Base-by-base conservation (phyloP, 2,888 invertebrate species). In the Melieria picta region DNA sequence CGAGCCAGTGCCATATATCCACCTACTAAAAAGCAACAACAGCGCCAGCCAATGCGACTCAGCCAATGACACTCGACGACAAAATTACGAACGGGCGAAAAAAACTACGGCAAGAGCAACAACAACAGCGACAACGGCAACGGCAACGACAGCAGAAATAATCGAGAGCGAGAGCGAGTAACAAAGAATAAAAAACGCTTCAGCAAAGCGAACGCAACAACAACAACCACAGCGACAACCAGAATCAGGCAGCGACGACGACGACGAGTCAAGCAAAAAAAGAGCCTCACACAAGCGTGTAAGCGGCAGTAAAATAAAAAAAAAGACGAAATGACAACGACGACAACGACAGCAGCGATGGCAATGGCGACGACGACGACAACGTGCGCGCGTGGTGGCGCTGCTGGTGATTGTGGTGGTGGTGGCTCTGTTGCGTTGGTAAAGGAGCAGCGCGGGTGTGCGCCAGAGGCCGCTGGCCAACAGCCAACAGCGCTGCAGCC, bases 21-120 rank as follows among this genome's bases (percentile, higher is more conserved):
- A 77, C 78, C 78, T 76, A 78, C 78, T 76, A 75, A 74, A 73
- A 65, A 72, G 16, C 79, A 80, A 80, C 75, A 79, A 78, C 78
- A 78, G 77, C 60, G 60, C 30, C 43, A 48, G 45, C 69, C 11
- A 69, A 67, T 69, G 46, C 72, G 74, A 73, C 72, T 73, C 75
- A 76, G 63, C 85, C 85, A 85, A 85, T 85, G 85, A 85, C 85
- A 85, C 85, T 84, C 84, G 82, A 82, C 85, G 84, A 85, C 85
- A 85, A 83, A 84, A 83, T 84, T 78, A 78, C 71, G 73, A 69
- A 78, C 65, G 60, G 46, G 56, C 61, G 63, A 63, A 62, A 47
- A 46, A 16, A 65, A 69, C 48, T n/a, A 61, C 60, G 58, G 69
- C 74, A 65, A 72, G 16, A 16, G 16, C 65, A 70, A 62, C 45